Evolutionary conservation across 1,140 invertebrate genomes (phyloP).

Genomic region (Zaprionus lachaisei): DNA sequence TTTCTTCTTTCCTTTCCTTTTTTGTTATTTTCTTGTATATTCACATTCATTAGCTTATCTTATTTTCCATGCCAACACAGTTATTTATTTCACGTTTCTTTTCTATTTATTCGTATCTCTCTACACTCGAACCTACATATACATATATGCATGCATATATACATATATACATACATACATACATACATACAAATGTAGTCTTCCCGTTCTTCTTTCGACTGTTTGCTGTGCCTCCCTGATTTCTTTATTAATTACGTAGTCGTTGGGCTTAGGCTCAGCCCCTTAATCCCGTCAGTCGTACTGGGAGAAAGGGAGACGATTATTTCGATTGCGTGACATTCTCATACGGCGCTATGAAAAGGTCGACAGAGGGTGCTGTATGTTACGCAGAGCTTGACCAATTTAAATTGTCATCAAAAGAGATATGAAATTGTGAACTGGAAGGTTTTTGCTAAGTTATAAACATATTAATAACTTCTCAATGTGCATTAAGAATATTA

Average conservation of each 20-base stretch:
- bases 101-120: conserved; percentile 17
- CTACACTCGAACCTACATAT: neutral
- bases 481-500: too few species aligned
- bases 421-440: neutral
- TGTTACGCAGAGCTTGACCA: neutral
- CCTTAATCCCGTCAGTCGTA: conserved; percentile 18
- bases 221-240: neutral
- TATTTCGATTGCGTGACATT: conserved; percentile 35
- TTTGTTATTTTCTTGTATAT: neutral
- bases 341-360: neutral
- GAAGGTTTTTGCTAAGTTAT: too few species aligned
- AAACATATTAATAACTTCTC: too few species aligned
- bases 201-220: neutral
- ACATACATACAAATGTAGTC: neutral
- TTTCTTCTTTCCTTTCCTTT: neutral
- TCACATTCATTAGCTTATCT: neutral
- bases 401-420: neutral
- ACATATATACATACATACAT: neutral
- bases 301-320: neutral
- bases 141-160: neutral
- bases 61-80: neutral
- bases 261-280: conserved; percentile 12
- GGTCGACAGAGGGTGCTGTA: neutral
- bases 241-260: conserved; percentile 36
- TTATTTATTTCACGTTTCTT: conserved; percentile 20